Evolutionary conservation across 2,113 vertebrate species (phyloP).

Genomic region (Eptesicus fuscus): DNA sequence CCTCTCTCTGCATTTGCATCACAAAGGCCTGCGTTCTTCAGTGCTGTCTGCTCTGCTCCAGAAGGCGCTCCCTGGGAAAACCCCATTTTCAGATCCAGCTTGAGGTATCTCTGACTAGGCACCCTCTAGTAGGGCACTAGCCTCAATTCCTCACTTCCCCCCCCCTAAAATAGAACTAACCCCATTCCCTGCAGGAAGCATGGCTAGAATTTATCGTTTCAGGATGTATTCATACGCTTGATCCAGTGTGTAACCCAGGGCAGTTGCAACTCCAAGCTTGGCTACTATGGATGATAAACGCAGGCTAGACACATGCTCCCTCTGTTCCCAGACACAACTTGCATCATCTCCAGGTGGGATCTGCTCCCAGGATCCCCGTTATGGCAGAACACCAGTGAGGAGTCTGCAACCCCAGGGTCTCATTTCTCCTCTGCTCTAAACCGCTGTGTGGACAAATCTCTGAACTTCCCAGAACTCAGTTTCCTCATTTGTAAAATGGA

Average conservation of each 20-base stretch:
- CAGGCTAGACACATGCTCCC: neutral
- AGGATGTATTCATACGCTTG: neutral
- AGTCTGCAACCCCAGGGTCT: neutral
- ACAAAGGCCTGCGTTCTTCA: conserved; percentile 24
- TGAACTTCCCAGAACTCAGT: neutral
- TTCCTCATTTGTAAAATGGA: neutral
- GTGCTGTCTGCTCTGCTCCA: neutral
- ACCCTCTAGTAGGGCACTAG: neutral
- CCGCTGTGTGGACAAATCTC: neutral
- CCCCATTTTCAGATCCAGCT: neutral
- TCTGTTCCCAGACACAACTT: neutral
- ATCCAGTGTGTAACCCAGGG: neutral
- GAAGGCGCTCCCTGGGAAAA: neutral
- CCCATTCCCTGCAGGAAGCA: neutral
- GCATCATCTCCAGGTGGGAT: neutral
- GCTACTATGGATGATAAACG: neutral
- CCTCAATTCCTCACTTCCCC: neutral
- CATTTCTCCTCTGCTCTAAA: neutral
- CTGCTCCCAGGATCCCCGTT: neutral
- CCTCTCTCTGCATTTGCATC: neutral
- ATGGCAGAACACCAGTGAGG: too few species aligned
- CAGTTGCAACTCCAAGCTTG: neutral
- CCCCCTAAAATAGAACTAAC: neutral
- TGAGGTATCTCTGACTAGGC: neutral
- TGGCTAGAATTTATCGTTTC: neutral